These are phyloP conservation scores for Anthoscopus minutus DNA, from an alignment of 2,113 vertebrate genomes.

Conservation along the genomic window DNA sequence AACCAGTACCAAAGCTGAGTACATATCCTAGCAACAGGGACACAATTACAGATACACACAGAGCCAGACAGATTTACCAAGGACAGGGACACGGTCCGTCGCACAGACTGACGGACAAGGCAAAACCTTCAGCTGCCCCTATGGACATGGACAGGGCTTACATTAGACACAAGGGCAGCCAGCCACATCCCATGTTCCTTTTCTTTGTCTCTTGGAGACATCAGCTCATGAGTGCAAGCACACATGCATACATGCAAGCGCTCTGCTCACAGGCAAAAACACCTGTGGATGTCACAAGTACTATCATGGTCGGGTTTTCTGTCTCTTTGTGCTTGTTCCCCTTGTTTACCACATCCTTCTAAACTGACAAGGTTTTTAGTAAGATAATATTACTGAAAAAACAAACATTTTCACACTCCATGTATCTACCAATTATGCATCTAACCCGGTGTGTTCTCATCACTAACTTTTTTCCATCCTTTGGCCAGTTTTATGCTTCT, in stretches of 20 bases:
- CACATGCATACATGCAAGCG: fast-evolving
- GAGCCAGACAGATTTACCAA: too few species aligned
- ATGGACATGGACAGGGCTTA: not conserved
- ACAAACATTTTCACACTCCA: not conserved
- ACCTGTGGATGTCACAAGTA: fast-evolving
- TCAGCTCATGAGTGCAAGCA: not conserved
- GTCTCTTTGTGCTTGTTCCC: not conserved
- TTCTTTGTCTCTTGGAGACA: not conserved
- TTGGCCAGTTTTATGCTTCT: not conserved
- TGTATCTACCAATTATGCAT: fast-evolving
- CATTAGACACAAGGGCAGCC: not conserved
- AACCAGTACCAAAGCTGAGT: not conserved
- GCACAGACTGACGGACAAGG: not conserved
- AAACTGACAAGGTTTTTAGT: not conserved
- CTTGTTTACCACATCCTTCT: not conserved
- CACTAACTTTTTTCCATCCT: not conserved
- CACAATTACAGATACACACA: fast-evolving
- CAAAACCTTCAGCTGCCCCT: fast-evolving
- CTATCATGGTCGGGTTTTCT: not conserved
- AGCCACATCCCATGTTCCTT: not conserved
- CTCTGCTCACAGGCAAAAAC: not conserved
- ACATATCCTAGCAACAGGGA: too few species aligned
- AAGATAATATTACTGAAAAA: not conserved
- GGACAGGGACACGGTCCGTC: not conserved
- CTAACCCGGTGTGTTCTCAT: not conserved